These are phyloP conservation scores for Pangasius larnaudii DNA, from an alignment of 2,797 vertebrate species.

Conservation along the genomic window DNA sequence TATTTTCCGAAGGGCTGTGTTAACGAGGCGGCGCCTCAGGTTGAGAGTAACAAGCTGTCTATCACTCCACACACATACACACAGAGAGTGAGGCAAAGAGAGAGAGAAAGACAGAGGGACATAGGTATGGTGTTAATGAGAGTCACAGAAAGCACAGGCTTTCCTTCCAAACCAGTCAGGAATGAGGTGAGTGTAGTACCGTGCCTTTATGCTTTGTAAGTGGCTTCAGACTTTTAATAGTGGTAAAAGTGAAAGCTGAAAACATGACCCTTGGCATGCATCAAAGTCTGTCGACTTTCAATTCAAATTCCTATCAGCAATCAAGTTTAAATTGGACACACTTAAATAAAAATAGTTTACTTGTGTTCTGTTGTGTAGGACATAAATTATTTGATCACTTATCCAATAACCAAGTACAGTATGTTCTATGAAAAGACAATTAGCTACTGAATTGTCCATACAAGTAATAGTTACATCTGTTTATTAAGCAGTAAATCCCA, in stretches of 20 bases:
- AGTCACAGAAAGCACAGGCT: conserved; percentile 45
- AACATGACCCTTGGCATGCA: conserved; percentile 22
- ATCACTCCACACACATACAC: conserved; percentile 67
- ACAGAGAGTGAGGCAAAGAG: conserved; percentile 38
- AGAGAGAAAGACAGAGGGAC: conserved; percentile 29
- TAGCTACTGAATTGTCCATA: neutral
- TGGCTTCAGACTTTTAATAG: conserved; percentile 36
- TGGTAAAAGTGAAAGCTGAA: conserved; percentile 13
- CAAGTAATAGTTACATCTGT: neutral
- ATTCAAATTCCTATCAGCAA: neutral
- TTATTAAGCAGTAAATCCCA: neutral
- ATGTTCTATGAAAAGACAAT: neutral
- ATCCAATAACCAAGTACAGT: neutral
- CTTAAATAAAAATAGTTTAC: neutral
- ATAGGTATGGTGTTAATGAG: conserved; percentile 58
- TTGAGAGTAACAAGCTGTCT: conserved; percentile 79
- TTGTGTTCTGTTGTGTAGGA: neutral
- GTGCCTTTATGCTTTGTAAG: conserved; percentile 46
- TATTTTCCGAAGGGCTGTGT: conserved; percentile 59
- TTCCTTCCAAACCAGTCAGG: conserved; percentile 34
- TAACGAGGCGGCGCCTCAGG: conserved; percentile 75
- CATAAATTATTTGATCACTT: neutral
- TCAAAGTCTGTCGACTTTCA: neutral
- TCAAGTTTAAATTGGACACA: neutral
- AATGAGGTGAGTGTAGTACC: conserved; percentile 40